Evolutionary conservation across 2,888 invertebrate species (phyloP).

Genomic region (Myathropa florea): DNA sequence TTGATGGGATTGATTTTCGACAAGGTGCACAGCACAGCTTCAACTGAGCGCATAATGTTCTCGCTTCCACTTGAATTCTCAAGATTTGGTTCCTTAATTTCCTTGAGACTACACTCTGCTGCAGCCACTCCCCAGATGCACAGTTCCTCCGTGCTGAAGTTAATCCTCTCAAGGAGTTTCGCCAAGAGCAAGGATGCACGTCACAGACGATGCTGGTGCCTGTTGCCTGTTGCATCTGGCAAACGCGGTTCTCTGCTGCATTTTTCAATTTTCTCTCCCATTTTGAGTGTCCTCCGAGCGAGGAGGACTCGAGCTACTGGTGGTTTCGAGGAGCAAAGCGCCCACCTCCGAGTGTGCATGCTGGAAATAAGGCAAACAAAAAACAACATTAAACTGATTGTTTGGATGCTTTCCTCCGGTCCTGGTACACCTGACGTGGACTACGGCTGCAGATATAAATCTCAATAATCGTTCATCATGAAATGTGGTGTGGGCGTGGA

Average conservation of each 20-base stretch:
- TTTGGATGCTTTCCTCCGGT: conserved; percentile 25
- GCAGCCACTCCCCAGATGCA: not conserved
- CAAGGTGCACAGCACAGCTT: conserved; percentile 44
- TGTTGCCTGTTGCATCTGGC: conserved; percentile 63
- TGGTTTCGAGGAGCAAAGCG: too few species aligned
- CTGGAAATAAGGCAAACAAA: not conserved
- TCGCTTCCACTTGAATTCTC: conserved; percentile 69
- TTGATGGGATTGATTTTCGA: conserved; percentile 69
- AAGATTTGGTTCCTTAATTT: conserved; percentile 68
- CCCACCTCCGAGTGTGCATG: not conserved
- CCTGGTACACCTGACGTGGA: conserved; percentile 24
- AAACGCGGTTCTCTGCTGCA: conserved; percentile 40
- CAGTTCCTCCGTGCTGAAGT: conserved; percentile 18
- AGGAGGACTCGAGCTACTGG: not conserved
- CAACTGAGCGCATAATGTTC: conserved; percentile 69
- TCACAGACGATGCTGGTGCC: conserved; percentile 13
- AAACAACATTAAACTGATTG: conserved; percentile 37
- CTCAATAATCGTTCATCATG: conserved; percentile 79
- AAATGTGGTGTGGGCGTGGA: conserved; percentile 56
- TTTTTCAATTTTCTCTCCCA: conserved; percentile 54
- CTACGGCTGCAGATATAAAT: conserved; percentile 75
- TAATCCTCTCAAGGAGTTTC: conserved; percentile 42
- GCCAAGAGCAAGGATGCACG: not conserved
- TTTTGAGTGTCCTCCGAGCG: conserved; percentile 1
- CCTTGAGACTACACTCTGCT: conserved; percentile 37